Base-by-base conservation (phyloP, 2,888 invertebrate genomes). In the Pyrrhia umbra region DNA sequence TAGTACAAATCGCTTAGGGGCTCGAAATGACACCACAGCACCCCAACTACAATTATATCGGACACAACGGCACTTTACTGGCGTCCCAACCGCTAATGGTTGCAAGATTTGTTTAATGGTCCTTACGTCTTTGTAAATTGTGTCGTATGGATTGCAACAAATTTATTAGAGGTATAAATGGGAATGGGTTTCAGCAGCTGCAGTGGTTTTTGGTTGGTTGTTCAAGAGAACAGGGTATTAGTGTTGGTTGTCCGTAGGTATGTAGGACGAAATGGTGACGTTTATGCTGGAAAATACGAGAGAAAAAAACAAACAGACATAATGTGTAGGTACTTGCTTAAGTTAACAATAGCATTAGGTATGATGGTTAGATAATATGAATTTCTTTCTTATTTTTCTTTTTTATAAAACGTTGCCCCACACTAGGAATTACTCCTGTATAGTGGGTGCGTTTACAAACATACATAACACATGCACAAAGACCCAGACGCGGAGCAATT, bases 51-150 rank as follows among this genome's bases (percentile, higher is more conserved):
- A 74, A 68, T 76, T 55, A 76, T 70, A 67, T 62, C 56, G 60
- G 64, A 71, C 61, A 75, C 60, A 58, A 50, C 61, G 66, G 40
- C 72, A 73, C 67, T 72, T 77, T 72, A 68, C 64, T 64, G 68
- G 69, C 70, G 66, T 64, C 75, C 45, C 64, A 57, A 57, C 71
- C 79, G 56, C 68, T 77, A 80, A 81, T 80, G 69, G 70, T 54
- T 37, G 45, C 20, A 68, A 75, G 79, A 83, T 83, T 78, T 75
- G 77, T 76, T 75, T 66, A 82, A 82, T 77, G 70, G 68, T 54
- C 61, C 74, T 65, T 74, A 68, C 67, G 68, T 72, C 80, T 76
- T 76, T 74, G 72, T 68, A 45, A 72, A 62, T 72, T 58, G 62
- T 62, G 68, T 64, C 54, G 57, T 67, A 67, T 70, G 68, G 73